Conservation (phyloP, 2,797 vertebrate species). For the Hippoglossus hippoglossus region DNA sequence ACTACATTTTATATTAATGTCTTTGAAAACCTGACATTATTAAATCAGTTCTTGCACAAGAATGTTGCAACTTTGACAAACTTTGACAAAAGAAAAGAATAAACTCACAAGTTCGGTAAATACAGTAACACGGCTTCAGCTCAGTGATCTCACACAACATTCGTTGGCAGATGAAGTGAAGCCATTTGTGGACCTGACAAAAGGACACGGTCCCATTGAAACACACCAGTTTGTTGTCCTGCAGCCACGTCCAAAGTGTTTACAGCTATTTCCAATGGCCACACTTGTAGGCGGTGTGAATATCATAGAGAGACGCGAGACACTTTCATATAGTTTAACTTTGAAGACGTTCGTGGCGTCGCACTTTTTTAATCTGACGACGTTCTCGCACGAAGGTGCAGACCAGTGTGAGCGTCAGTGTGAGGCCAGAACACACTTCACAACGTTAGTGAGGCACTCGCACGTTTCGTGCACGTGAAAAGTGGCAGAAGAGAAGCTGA, state of each 20-base stretch:
- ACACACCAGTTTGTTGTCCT: not conserved
- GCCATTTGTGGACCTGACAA: not conserved
- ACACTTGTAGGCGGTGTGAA: not conserved
- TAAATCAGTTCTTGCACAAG: no score
- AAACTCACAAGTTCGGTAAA: not conserved
- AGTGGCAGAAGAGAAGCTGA: no score
- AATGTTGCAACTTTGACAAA: no score
- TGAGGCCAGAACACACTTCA: no score
- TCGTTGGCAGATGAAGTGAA: not conserved
- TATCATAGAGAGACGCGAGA: not conserved
- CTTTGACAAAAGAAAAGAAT: not conserved
- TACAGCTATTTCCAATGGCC: not conserved
- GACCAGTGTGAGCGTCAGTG: not conserved
- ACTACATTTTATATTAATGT: no score
- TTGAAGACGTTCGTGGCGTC: no score
- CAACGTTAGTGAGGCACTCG: no score
- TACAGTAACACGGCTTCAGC: not conserved
- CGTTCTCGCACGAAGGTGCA: not conserved
- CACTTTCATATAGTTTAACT: no score
- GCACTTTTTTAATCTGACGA: not conserved
- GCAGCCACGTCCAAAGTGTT: not conserved
- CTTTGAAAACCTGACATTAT: no score
- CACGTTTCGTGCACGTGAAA: no score
- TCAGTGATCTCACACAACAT: not conserved
- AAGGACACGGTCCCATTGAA: not conserved